A percentile compares a stretch with the other conserved stretches of the same genome.
Evolutionary conservation across 2,888 invertebrate genomes (phyloP).

Genomic region (Periphyllus acericola): DNA sequence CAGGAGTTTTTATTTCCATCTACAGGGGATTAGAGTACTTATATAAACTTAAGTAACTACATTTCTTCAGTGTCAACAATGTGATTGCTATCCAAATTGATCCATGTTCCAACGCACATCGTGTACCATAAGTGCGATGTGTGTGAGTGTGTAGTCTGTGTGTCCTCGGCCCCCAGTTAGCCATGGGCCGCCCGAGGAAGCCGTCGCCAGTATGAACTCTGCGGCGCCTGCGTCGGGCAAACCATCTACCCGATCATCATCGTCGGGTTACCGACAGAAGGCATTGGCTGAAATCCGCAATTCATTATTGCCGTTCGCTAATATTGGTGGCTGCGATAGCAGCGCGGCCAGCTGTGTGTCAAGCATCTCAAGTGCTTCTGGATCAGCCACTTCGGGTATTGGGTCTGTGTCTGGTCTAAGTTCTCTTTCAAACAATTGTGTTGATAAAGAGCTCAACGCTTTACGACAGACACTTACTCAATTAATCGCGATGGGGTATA

Average conservation of each 20-base stretch:
- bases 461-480: slow-evolving; percentile 75
- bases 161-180: slow-evolving; percentile 62
- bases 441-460: slow-evolving; percentile 74
- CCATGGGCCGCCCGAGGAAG: slow-evolving; percentile 67
- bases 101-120: slow-evolving; percentile 11
- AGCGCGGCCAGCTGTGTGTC: slow-evolving; percentile 82
- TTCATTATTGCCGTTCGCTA: slow-evolving; percentile 83
- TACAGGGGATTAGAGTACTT: neutral
- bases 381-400: slow-evolving; percentile 70
- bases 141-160: slow-evolving; percentile 48
- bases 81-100: slow-evolving; percentile 30
- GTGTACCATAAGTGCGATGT: slow-evolving; percentile 41
- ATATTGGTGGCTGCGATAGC: slow-evolving; percentile 69
- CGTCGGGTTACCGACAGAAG: slow-evolving; percentile 84
- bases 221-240: slow-evolving; percentile 70
- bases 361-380: slow-evolving; percentile 70
- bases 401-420: slow-evolving; percentile 73
- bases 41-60: slow-evolving; percentile 11
- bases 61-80: slow-evolving; percentile 30
- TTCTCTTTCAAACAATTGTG: slow-evolving; percentile 71
- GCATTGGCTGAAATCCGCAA: slow-evolving; percentile 88
- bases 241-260: slow-evolving; percentile 77
- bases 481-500: slow-evolving; percentile 78
- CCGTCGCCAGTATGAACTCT: slow-evolving; percentile 70
- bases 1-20: slow-evolving; percentile 22